These are phyloP conservation scores for Hybos culiciformis DNA, from an alignment of 2,888 invertebrate genomes.

Conservation along the genomic window DNA sequence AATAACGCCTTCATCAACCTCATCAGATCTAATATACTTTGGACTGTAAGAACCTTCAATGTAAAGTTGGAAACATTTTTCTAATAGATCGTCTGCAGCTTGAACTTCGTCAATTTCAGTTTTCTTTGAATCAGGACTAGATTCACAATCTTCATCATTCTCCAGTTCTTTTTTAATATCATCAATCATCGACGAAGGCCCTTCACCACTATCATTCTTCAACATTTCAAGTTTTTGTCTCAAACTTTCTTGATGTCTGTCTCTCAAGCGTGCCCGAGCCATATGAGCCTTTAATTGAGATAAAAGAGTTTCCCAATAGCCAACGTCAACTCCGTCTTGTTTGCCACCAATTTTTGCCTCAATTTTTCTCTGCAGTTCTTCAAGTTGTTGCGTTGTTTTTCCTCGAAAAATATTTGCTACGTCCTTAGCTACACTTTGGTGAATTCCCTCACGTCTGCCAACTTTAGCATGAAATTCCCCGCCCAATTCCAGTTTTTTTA, in stretches of 20 bases:
- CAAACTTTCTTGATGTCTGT: conserved; percentile 83
- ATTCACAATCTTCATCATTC: conserved; percentile 1
- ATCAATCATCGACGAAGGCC: conserved; percentile 3
- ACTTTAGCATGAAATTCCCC: conserved; percentile 44
- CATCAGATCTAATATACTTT: conserved; percentile 43
- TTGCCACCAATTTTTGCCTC: conserved; percentile 72
- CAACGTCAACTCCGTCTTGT: conserved; percentile 84
- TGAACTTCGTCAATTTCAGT: conserved; percentile 7
- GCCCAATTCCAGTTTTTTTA: conserved; percentile 55
- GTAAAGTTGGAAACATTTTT: conserved; percentile 53
- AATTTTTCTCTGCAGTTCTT: conserved; percentile 70
- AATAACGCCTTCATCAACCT: conserved; percentile 45
- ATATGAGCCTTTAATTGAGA: conserved; percentile 94
- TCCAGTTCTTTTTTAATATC: conserved; percentile 20
- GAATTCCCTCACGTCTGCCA: conserved; percentile 50
- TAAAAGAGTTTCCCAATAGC: conserved; percentile 94
- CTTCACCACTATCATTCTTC: conserved; percentile 68
- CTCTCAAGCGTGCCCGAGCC: conserved; percentile 80
- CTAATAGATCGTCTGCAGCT: conserved; percentile 12
- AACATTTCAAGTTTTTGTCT: conserved; percentile 76
- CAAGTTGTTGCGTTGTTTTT: conserved; percentile 77
- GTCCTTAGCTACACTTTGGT: conserved; percentile 81
- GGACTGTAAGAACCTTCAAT: conserved; percentile 78
- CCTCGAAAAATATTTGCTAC: conserved; percentile 84
- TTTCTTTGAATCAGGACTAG: background rate